Percentiles rank a stretch among this genome's conserved stretches.
Evolutionary conservation across 2,113 vertebrate species (phyloP).

Genomic region (Micronycteris hirsuta): DNA sequence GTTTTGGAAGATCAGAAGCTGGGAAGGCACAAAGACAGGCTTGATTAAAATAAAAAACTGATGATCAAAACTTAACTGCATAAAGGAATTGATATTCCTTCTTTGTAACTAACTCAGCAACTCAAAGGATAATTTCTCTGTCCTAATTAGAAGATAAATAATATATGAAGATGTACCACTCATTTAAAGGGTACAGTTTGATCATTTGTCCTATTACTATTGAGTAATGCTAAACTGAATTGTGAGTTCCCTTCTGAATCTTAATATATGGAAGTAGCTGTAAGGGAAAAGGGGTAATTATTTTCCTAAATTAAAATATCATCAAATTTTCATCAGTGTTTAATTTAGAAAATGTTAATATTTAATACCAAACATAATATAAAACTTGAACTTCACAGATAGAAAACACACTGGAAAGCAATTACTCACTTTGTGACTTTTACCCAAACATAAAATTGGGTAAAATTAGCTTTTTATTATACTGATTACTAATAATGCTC

Average conservation of each 20-base stretch:
- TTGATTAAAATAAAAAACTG: constrained; percentile 53
- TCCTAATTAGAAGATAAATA: constrained; percentile 59
- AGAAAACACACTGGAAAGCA: background rate
- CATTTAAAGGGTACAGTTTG: constrained; percentile 40
- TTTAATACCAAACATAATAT: constrained; percentile 19
- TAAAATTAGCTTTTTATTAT: constrained; percentile 43
- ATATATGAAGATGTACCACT: constrained; percentile 8
- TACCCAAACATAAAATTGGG: constrained; percentile 23
- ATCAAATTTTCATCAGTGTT: constrained; percentile 51
- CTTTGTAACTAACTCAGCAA: constrained; percentile 56
- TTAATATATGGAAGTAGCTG: constrained; percentile 31
- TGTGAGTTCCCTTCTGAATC: constrained; percentile 29
- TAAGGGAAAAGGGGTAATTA: constrained; percentile 30
- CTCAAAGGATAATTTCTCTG: constrained; percentile 39
- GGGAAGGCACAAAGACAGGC: background rate
- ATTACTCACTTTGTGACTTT: background rate
- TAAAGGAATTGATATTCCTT: constrained; percentile 47
- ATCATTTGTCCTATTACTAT: constrained; percentile 45
- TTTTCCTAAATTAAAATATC: constrained; percentile 50
- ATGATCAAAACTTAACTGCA: constrained; percentile 25
- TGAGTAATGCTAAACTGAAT: constrained; percentile 24
- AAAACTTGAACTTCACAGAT: background rate
- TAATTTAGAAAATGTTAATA: constrained; percentile 48
- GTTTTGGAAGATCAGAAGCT: constrained; percentile 37
- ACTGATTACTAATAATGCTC: constrained; percentile 28